Base-by-base conservation (phyloP, 2,113 vertebrate species). In the Sinocyclocheilus anophthalmus region DNA sequence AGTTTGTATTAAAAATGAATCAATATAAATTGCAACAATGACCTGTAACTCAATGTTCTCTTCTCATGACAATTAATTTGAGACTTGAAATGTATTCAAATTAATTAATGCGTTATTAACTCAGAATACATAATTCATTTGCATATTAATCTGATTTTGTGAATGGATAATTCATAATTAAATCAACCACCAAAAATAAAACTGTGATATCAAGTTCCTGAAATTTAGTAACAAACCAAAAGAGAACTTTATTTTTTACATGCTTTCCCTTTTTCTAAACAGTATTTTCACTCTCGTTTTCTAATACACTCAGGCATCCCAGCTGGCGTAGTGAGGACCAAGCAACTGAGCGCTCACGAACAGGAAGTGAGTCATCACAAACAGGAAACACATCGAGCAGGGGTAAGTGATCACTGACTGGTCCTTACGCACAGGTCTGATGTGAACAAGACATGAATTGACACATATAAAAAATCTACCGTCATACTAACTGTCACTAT, bases 281-380 rank as follows among this genome's bases (percentile, higher is more conserved):
- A 45, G 22, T 86, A 12, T 33, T 76, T 76, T 48, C 33, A 18
- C 30, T 50, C 0, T 45, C n/a, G 3, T 65, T 59, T 12, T 14
- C 48, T 30, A 50, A 26, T 10, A 7, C 6, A 18, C 82, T 9
- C 85, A 98, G 97, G 88, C 97, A 98, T 67, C 98, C 97, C 13
- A 98, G 97, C 92, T 98, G 98, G 97, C 96, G 97, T 72, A 97
- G 92, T 69, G 98, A 99, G 88, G 98, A 99, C 82, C 6, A 97
- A 92, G 93, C 93, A 90, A 90, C 91, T 48, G 96, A 97, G 92
- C 94, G 97, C 24, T 97, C 97, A 5, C 96, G 97, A 89, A 98
- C 97, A 85, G 97, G 96, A 91, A 99, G 97, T 59, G 98, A 99
- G 86, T 98, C 98, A 82, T 98, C 97, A 12, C 96, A 97, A 91